A percentile compares a stretch with the other conserved stretches of the same genome.
Evolutionary conservation across 2,888 invertebrate genomes (phyloP).

Genomic region (Glaucopsyche alexis): DNA sequence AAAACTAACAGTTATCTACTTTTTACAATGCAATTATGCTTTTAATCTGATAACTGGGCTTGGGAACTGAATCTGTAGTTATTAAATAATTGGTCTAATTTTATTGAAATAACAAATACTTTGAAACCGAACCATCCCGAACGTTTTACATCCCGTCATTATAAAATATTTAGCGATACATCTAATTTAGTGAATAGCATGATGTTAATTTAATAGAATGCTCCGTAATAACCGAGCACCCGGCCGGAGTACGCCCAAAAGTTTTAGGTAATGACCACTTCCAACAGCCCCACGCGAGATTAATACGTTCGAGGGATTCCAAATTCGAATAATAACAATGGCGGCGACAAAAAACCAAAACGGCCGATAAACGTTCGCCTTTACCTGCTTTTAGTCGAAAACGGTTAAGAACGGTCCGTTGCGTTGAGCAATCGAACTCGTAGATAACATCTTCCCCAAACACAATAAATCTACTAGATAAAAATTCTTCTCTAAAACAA

Average conservation of each 20-base stretch:
- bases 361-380: conserved; percentile 68
- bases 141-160: conserved; percentile 55
- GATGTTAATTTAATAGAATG: conserved; percentile 74
- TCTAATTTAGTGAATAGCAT: conserved; percentile 76
- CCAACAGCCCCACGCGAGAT: conserved; percentile 70
- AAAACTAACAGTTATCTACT: no score
- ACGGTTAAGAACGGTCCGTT: conserved; percentile 52
- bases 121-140: conserved; percentile 29
- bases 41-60: conserved; percentile 22
- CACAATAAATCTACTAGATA: conserved; percentile 76
- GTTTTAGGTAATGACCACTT: conserved; percentile 76
- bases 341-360: conserved; percentile 73
- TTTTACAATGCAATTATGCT: conserved; percentile 4
- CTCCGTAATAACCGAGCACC: conserved; percentile 74
- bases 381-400: conserved; percentile 63
- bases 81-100: background rate
- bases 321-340: conserved; percentile 73
- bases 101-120: conserved; percentile 27
- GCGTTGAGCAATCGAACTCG: conserved; percentile 54
- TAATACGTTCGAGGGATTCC: conserved; percentile 74
- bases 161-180: conserved; percentile 79
- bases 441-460: conserved; percentile 73
- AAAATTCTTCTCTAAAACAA: conserved; percentile 64
- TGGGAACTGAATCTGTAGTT: background rate
- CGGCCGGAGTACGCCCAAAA: conserved; percentile 75